phyloP scores from a whole-genome alignment of 2,888 invertebrate species.

The Tinea pellionella region DNA sequence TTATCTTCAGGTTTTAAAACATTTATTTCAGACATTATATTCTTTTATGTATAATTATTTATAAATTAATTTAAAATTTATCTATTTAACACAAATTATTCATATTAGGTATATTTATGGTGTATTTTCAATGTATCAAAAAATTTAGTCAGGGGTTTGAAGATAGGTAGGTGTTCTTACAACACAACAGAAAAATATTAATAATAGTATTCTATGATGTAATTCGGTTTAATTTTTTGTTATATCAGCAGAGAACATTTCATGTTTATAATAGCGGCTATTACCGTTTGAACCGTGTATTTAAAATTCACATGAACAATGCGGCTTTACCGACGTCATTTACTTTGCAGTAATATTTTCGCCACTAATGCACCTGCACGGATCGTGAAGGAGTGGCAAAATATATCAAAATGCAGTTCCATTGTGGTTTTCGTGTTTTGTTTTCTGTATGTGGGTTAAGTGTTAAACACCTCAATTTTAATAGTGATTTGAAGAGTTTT shows the following conservation, averaged over 20 bases:
- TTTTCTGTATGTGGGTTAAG: slow-evolving; percentile 21
- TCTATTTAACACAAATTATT: too few species aligned
- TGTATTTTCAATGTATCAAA: too few species aligned
- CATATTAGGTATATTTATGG: too few species aligned
- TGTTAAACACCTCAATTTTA: background rate
- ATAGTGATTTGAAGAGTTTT: slow-evolving; percentile 3
- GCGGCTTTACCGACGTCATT: slow-evolving; percentile 64
- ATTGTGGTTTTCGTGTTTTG: slow-evolving; percentile 28
- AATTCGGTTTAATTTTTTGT: too few species aligned
- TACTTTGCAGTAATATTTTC: slow-evolving; percentile 66
- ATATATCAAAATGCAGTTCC: slow-evolving; percentile 56
- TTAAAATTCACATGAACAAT: slow-evolving; percentile 64
- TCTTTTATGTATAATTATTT: too few species aligned
- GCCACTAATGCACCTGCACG: slow-evolving; percentile 63
- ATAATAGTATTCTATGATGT: too few species aligned
- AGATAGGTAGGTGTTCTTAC: too few species aligned
- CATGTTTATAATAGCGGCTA: background rate
- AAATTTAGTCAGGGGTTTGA: too few species aligned
- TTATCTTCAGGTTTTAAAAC: background rate
- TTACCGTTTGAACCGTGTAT: slow-evolving; percentile 44
- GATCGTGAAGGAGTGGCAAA: slow-evolving; percentile 43
- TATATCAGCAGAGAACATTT: background rate
- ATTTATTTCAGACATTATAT: background rate
- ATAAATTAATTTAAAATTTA: too few species aligned
- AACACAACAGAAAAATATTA: too few species aligned